Base-by-base conservation (phyloP, 2,797 vertebrate species). In the Onychomys arenicola region DNA sequence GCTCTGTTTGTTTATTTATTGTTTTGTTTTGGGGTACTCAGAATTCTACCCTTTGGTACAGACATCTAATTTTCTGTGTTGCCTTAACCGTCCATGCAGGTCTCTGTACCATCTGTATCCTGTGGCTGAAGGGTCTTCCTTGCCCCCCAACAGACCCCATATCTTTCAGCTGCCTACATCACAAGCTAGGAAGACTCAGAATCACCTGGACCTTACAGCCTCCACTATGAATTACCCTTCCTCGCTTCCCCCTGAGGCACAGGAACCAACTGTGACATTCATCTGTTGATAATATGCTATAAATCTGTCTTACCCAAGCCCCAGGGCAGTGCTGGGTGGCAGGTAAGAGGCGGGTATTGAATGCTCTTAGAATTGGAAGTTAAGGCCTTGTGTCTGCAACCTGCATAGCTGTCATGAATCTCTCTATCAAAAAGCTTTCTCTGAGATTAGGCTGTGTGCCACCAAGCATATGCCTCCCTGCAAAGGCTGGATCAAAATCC, bases 311-410 rank as follows among this genome's bases (percentile, higher is more conserved):
- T 3, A 76, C 34, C 46, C 1, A 1, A 65, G 71, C 61, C 65
- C 21, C 0, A 29, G 46, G 0, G 5, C 75, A 81, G 23, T 19
- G 67, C 40, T 11, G 0, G 37, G 8, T 0, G 0, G 80, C 81
- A 52, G 85, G 93, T 61, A 57, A 71, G 89, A 81, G 78, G 82
- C 5, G 0, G 5, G 32, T 2, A 16, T 59, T 0, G 0, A 4
- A 1, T 65, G n/a, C 63, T 59, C 46, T 52, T 0, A 6, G 93
- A 92, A 87, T 71, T 82, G 81, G 81, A 92, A 86, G 92, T 92
- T 94, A 93, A 90, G 43, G 82, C 89, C 95, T 25, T 9, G 34
- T 46, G 92, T 89, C 91, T 93, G 71, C 78, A 63, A 89, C 85
- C 84, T 0, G 19, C 43, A 59, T 34, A 75, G 57, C 78, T 52